A percentile compares a stretch with the other conserved stretches of the same genome.
Conservation (phyloP, 2,113 vertebrate genomes). For the Chaetodon auriga region DNA sequence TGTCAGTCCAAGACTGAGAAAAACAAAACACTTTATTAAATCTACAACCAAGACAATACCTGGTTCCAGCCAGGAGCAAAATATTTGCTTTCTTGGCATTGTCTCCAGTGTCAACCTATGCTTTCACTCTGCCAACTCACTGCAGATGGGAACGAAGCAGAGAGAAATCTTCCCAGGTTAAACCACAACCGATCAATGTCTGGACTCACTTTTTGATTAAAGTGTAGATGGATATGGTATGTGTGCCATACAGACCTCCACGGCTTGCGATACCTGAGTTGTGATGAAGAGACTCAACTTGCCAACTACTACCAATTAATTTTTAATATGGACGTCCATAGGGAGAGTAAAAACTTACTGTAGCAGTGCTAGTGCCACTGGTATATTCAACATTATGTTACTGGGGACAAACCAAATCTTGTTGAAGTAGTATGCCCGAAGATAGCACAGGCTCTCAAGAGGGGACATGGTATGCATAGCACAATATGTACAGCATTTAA, state of each 20-base stretch:
- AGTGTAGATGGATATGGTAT: background rate
- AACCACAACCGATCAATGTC: constrained; percentile 7
- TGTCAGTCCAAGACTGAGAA: background rate
- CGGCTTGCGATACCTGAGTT: background rate
- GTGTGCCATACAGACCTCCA: background rate
- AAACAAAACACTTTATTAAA: background rate
- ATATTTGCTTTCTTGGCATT: background rate
- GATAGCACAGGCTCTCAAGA: constrained; percentile 7
- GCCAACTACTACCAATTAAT: background rate
- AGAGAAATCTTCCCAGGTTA: background rate
- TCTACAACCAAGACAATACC: background rate
- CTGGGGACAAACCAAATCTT: constrained; percentile 6
- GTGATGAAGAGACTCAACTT: background rate
- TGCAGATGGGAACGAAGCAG: constrained; percentile 16
- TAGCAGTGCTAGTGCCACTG: background rate
- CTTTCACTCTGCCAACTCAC: constrained; percentile 3
- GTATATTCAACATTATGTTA: constrained; percentile 8
- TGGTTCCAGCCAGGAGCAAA: background rate
- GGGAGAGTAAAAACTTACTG: background rate
- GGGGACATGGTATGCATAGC: background rate
- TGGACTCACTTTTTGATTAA: constrained; percentile 10
- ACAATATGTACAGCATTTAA: constrained; percentile 22
- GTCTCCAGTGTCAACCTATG: background rate
- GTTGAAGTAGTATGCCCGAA: background rate
- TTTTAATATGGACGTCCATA: background rate